phyloP scores from a whole-genome alignment of 2,113 vertebrate species.

The Brienomyrus brachyistius region DNA sequence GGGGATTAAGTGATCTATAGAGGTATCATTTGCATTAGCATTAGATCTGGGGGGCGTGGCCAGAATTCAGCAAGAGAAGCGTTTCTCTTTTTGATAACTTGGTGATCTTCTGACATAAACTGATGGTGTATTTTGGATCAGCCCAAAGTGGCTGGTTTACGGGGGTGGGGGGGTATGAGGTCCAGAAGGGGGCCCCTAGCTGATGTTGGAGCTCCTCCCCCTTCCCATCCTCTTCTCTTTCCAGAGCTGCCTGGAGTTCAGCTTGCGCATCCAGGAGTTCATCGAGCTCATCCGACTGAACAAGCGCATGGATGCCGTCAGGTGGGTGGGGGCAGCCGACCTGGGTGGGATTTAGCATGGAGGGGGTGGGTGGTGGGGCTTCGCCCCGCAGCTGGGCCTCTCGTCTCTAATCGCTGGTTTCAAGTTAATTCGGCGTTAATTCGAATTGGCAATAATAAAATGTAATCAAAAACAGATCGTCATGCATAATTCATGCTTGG shows the following conservation, averaged over 20 bases:
- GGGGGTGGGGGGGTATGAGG: background rate
- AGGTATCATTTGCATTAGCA: background rate
- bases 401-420: background rate
- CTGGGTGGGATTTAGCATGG: background rate
- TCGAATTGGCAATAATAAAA: background rate
- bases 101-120: background rate
- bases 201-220: background rate
- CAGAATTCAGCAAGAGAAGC: background rate
- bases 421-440: background rate
- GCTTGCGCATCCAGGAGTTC: constrained; percentile 97
- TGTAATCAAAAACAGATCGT: background rate
- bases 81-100: background rate
- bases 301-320: constrained; percentile 96
- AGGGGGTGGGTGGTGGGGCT: background rate
- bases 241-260: constrained; percentile 98
- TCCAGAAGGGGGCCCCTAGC: background rate
- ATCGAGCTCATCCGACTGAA: constrained; percentile 98
- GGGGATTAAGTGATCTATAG: background rate
- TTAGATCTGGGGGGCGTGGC: background rate
- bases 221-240: constrained; percentile 27
- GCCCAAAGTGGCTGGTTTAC: background rate
- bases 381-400: background rate
- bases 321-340: constrained; percentile 56
- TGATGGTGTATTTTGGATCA: background rate
- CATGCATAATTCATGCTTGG: background rate